Evolutionary conservation across 2,888 invertebrate genomes (phyloP), one percentile per base, ranked within the genome.

Genomic region (Myathropa florea): DNA sequence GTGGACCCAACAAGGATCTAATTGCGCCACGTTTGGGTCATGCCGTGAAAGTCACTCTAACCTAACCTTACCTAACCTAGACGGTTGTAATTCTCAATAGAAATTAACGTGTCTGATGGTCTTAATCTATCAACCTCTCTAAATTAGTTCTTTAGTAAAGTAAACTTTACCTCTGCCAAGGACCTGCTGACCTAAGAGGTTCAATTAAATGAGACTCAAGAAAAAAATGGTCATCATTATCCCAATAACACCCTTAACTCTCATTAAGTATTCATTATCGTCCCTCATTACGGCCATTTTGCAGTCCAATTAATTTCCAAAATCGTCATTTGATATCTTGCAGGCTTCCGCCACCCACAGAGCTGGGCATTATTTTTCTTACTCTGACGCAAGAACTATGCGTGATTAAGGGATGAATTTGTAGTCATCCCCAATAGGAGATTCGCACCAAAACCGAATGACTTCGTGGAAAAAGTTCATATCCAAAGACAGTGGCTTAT

Each of bases 221-320:
- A 18, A 4, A 46, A 18, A 18, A 46, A 6, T 46, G 0, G 4
- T 1, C n/a, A 46, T 46, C 0, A 46, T 46, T 46, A 18, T 18
- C 7, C 1, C 18, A 46, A 46, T 46, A 46, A 46, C 18, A 3
- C 6, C 46, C 18, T 18, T n/a, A 46, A 0, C 18, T n/a, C n/a
- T n/a, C 46, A n/a, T 63, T 39, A 39, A 39, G 0, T 39, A 0
- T n/a, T 6, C 12, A 36, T 46, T 59, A 28, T 26, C 36, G 12
- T n/a, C n/a, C 36, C 26, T 23, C 33, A 14, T 68, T 68, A 33
- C 21, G 23, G 70, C 18, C 70, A 59, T 57, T 57, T n/a, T 53
- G n/a, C 4, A 53, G 68, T 57, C n/a, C 24, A 68, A 68, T 68
- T 68, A 68, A 68, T 57, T 57, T 68, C 23, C 7, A 24, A 36